Conservation (phyloP, 2,113 vertebrate species). For the Melierax canorus region DNA sequence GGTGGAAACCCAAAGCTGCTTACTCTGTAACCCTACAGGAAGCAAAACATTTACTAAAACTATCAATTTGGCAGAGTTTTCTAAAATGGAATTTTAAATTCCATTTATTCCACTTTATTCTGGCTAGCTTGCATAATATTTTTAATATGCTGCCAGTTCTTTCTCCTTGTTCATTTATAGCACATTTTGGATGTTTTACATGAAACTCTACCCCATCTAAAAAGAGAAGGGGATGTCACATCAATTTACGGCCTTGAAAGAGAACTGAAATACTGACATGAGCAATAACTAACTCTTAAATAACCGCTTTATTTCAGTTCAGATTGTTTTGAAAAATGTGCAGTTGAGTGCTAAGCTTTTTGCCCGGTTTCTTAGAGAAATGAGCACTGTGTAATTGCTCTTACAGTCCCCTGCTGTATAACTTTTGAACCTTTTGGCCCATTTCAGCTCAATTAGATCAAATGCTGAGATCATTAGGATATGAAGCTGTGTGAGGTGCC, state of each 20-base stretch:
- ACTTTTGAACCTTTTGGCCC: not conserved
- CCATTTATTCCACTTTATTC: not conserved
- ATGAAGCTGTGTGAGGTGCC: not conserved
- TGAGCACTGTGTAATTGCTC: not conserved
- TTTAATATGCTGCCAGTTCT: not conserved
- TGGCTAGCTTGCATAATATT: not conserved
- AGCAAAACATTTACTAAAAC: not conserved
- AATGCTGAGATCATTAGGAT: not conserved
- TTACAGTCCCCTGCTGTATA: fast-evolving
- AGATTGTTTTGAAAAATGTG: not conserved
- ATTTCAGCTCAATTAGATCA: not conserved
- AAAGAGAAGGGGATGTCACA: not conserved
- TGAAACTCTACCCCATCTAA: not conserved
- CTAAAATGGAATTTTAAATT: not conserved
- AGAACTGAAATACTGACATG: not conserved
- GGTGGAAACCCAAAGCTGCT: not conserved
- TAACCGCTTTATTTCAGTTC: not conserved
- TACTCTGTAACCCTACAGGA: not conserved
- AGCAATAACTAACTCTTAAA: not conserved
- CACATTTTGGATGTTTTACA: not conserved
- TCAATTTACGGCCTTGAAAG: not conserved
- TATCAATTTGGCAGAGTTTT: not conserved
- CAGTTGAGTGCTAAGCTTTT: not conserved
- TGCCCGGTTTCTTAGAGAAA: not conserved
- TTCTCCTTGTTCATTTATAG: not conserved